Percentiles rank a stretch among this genome's conserved stretches.
phyloP scores from a whole-genome alignment of 1,140 invertebrate genomes.

The Nephila pilipes region DNA sequence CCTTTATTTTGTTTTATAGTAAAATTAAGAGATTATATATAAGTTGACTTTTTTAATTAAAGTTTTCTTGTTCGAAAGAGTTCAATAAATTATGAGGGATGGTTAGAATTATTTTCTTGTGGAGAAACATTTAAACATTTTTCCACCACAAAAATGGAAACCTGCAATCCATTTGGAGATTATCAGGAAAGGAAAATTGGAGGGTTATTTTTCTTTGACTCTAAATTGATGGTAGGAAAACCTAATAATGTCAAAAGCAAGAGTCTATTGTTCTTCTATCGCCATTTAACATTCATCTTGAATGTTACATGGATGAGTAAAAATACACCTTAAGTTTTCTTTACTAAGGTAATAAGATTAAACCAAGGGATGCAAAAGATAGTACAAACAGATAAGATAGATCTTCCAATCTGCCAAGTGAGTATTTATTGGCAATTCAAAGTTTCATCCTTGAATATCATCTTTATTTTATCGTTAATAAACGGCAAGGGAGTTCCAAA shows the following conservation, averaged over 20 bases:
- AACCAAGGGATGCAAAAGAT: background rate
- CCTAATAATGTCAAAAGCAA: slow-evolving; percentile 40
- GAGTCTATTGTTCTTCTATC: slow-evolving; percentile 20
- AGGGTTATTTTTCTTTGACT: background rate
- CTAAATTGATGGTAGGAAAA: slow-evolving; percentile 37
- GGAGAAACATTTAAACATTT: background rate
- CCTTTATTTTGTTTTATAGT: too few relatives aligned
- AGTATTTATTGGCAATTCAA: slow-evolving; percentile 57
- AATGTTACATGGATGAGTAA: background rate
- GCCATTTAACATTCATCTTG: slow-evolving; percentile 21
- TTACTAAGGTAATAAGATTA: slow-evolving; percentile 38
- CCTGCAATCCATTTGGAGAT: background rate
- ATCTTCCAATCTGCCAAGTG: slow-evolving; percentile 37
- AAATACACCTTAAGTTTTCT: slow-evolving; percentile 20
- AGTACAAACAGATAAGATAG: slow-evolving; percentile 9
- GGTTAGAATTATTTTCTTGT: background rate
- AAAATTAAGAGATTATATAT: too few relatives aligned
- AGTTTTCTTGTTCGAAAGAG: too few relatives aligned
- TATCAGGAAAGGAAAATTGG: background rate
- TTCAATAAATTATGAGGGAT: background rate
- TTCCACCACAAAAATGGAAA: background rate
- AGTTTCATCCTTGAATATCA: slow-evolving; percentile 53
- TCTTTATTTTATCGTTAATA: slow-evolving; percentile 65
- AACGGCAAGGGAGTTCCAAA: slow-evolving; percentile 47
- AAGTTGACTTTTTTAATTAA: too few relatives aligned